Evolutionary conservation across 2,113 vertebrate genomes (phyloP).

Genomic region (Aphelocoma coerulescens): DNA sequence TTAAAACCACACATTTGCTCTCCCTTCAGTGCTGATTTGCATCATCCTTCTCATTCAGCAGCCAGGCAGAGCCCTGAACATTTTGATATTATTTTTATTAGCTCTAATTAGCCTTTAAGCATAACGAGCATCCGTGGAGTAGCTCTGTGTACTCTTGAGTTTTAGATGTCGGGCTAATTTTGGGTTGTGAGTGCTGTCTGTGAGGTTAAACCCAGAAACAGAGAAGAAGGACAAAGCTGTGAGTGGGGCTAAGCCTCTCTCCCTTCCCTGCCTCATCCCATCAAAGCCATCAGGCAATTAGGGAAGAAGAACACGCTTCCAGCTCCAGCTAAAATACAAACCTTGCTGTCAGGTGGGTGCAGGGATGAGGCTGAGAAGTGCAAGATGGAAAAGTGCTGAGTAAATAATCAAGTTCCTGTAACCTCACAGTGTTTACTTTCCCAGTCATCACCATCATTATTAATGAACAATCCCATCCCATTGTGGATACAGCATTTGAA

Average conservation of each 20-base stretch:
- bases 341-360: background rate
- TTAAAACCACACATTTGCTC: background rate
- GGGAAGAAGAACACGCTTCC: background rate
- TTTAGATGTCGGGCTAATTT: background rate
- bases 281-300: background rate
- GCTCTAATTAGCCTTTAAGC: background rate
- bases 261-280: background rate
- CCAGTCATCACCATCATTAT: background rate
- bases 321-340: background rate
- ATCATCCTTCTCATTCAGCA: background rate
- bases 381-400: background rate
- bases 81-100: background rate
- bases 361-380: background rate
- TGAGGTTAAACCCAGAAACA: background rate
- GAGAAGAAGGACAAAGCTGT: background rate
- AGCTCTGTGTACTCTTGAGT: background rate
- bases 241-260: background rate
- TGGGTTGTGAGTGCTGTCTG: background rate
- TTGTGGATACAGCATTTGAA: background rate
- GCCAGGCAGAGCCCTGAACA: background rate
- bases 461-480: accelerated
- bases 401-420: background rate
- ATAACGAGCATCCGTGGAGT: background rate
- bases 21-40: background rate
- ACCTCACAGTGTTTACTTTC: background rate